These are phyloP conservation scores for Perca schrenkii DNA, from an alignment of 2,113 vertebrate genomes.

Conservation along the genomic window DNA sequence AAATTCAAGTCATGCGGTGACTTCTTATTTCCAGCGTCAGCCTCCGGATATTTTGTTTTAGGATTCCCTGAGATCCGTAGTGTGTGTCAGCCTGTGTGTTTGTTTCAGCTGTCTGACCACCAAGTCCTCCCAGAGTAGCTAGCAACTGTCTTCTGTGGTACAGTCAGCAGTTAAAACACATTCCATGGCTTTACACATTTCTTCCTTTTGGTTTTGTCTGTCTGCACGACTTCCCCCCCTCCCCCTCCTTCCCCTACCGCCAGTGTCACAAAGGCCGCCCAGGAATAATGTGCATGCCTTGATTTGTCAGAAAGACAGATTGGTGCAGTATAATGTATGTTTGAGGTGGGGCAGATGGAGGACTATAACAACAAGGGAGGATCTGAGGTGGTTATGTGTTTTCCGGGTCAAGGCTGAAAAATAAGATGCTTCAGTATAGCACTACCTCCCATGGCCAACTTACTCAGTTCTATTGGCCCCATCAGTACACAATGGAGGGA, in stretches of 20 bases:
- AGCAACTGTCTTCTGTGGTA: conserved; percentile 69
- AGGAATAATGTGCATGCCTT: conserved; percentile 41
- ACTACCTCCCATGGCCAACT: conserved; percentile 22
- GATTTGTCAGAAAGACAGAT: conserved; percentile 41
- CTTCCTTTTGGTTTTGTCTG: conserved; percentile 74
- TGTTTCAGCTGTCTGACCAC: conserved; percentile 73
- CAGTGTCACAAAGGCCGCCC: conserved; percentile 58
- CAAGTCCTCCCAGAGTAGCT: conserved; percentile 61
- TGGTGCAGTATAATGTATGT: conserved; percentile 28
- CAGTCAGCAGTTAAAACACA: conserved; percentile 77
- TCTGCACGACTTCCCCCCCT: conserved; percentile 68
- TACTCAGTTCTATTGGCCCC: conserved; percentile 40
- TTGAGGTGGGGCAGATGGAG: conserved; percentile 25
- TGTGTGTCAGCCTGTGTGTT: conserved; percentile 52
- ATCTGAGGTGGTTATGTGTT: conserved; percentile 25
- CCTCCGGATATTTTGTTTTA: conserved; percentile 60
- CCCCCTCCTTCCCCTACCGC: conserved; percentile 4
- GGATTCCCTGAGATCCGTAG: conserved; percentile 49
- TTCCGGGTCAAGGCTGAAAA: conserved; percentile 45
- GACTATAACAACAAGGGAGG: not conserved
- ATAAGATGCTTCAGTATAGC: conserved; percentile 32
- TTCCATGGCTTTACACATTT: conserved; percentile 78
- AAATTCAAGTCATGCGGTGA: conserved; percentile 66
- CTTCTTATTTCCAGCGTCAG: conserved; percentile 57
- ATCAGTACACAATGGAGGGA: conserved; percentile 11